phyloP scores from a whole-genome alignment of 2,797 vertebrate species.

The Sphaeramia orbicularis region DNA sequence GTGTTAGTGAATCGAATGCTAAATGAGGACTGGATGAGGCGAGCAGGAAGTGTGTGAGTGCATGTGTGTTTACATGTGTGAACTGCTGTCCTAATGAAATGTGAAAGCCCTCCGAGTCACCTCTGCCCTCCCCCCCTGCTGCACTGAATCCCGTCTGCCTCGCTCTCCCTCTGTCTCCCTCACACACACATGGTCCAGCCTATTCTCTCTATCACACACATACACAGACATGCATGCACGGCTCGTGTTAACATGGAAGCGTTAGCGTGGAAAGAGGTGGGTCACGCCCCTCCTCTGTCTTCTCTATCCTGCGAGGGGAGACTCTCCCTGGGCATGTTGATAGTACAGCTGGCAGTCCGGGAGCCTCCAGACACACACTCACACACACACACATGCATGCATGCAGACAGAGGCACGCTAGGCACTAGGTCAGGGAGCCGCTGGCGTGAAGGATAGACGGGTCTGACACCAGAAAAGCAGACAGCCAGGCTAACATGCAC shows the following conservation, averaged over 20 bases:
- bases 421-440: conserved; percentile 75
- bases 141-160: conserved; percentile 23
- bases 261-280: conserved; percentile 74
- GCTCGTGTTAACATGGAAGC: conserved; percentile 63
- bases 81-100: conserved; percentile 71
- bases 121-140: conserved; percentile 50
- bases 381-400: conserved; percentile 38
- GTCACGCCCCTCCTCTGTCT: conserved; percentile 60
- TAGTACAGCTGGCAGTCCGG: conserved; percentile 73
- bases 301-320: conserved; percentile 56
- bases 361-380: conserved; percentile 64
- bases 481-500: conserved; percentile 61
- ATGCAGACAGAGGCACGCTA: conserved; percentile 70
- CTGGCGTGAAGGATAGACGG: conserved; percentile 71
- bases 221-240: conserved; percentile 39
- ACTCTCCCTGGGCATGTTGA: conserved; percentile 65
- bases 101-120: conserved; percentile 74
- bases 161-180: conserved; percentile 7
- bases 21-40: conserved; percentile 63
- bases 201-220: conserved; percentile 42
- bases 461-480: conserved; percentile 74
- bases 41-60: conserved; percentile 60
- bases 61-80: conserved; percentile 60
- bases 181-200: conserved; percentile 6
- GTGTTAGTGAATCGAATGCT: conserved; percentile 54